phyloP scores from a whole-genome alignment of 2,797 vertebrate genomes.

The Nannoperca australis region DNA sequence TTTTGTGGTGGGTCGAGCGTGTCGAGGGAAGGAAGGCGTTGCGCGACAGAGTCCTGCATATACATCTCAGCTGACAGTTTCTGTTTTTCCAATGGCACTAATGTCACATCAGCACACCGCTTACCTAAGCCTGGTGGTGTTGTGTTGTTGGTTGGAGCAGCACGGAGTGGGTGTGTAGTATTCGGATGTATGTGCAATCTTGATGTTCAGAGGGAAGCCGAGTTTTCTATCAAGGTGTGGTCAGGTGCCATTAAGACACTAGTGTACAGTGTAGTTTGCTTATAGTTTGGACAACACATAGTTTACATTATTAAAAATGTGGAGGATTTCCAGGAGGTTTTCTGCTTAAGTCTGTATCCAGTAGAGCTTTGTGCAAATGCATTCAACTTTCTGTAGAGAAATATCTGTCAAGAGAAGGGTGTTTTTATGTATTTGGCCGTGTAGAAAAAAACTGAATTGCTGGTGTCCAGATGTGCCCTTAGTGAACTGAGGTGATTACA shows the following conservation, averaged over 20 bases:
- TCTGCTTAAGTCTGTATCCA: slow-evolving; percentile 52
- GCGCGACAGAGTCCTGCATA: slow-evolving; percentile 15
- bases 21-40: slow-evolving; percentile 22
- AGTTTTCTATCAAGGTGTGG: slow-evolving; percentile 59
- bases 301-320: slow-evolving; percentile 72
- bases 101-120: neutral
- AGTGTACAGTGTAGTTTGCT: slow-evolving; percentile 81
- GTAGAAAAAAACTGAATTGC: slow-evolving; percentile 35
- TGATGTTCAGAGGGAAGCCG: slow-evolving; percentile 59
- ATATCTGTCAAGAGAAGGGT: slow-evolving; percentile 56
- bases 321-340: slow-evolving; percentile 59
- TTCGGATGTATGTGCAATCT: slow-evolving; percentile 77
- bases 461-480: slow-evolving; percentile 75
- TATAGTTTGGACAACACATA: slow-evolving; percentile 57
- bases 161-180: slow-evolving; percentile 42
- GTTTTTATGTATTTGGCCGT: slow-evolving; percentile 55
- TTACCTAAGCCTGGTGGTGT: neutral
- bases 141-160: slow-evolving; percentile 27
- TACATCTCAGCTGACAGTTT: slow-evolving; percentile 48
- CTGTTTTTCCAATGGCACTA: slow-evolving; percentile 20
- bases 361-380: slow-evolving; percentile 58
- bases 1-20: neutral
- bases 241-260: slow-evolving; percentile 74
- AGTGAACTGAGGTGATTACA: slow-evolving; percentile 51
- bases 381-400: slow-evolving; percentile 57